Percentiles rank a stretch among this genome's conserved stretches.
Conservation (phyloP, 1,140 invertebrate genomes). For the Cydia pomonella region DNA sequence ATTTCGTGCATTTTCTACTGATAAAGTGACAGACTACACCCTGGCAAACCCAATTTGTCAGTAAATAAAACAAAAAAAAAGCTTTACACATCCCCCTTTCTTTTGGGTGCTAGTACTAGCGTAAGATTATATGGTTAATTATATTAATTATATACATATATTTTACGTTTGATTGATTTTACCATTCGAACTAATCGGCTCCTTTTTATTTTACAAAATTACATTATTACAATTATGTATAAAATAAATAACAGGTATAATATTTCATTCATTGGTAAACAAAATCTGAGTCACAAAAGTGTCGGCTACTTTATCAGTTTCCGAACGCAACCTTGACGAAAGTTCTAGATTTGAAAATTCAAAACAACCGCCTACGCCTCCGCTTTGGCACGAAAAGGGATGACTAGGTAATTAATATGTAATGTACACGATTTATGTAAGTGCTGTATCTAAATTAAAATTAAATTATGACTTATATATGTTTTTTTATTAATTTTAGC, state of each 20-base stretch:
- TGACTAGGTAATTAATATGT: neutral
- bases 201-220: too few relatives aligned
- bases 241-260: neutral
- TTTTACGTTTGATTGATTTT: too few relatives aligned
- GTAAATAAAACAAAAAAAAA: too few relatives aligned
- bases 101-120: too few relatives aligned
- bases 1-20: too few relatives aligned
- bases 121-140: too few relatives aligned
- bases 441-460: neutral
- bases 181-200: too few relatives aligned
- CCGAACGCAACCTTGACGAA: constrained; percentile 10
- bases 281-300: neutral
- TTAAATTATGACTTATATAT: neutral
- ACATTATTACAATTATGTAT: neutral
- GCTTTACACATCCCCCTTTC: too few relatives aligned
- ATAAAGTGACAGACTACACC: too few relatives aligned
- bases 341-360: constrained; percentile 19
- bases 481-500: too few relatives aligned
- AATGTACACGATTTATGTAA: neutral
- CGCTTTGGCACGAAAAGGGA: constrained; percentile 1
- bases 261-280: neutral
- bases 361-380: neutral
- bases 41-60: too few relatives aligned
- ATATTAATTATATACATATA: too few relatives aligned
- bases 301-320: constrained; percentile 2